Conservation (phyloP, 2,113 vertebrate species). For the Onychostoma macrolepis region DNA sequence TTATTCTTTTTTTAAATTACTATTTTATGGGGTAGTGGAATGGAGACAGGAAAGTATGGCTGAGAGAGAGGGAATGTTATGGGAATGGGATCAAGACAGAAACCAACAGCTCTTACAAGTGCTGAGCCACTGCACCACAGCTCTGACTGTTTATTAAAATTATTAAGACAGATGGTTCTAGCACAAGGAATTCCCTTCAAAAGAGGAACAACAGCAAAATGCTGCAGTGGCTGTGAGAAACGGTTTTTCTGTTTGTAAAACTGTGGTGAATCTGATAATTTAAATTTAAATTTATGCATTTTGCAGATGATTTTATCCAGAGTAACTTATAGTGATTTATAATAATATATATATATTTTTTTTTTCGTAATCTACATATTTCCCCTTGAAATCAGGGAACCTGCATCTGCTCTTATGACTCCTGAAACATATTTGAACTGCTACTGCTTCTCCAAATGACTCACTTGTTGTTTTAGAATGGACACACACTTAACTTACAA, state of each 20-base stretch:
- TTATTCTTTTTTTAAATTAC: not conserved
- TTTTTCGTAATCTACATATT: not conserved
- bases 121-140: not conserved
- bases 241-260: not conserved
- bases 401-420: not conserved
- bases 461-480: not conserved
- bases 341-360: too few species aligned
- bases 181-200: not conserved
- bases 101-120: not conserved
- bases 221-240: not conserved
- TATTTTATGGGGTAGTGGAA: not conserved
- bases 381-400: not conserved
- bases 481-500: not conserved
- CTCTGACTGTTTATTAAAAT: slow-evolving; percentile 1
- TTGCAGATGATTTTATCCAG: not conserved
- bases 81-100: not conserved
- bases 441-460: not conserved
- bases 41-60: not conserved
- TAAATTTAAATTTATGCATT: not conserved
- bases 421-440: not conserved
- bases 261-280: not conserved
- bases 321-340: not conserved
- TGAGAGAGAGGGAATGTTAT: not conserved
- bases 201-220: not conserved
- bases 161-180: not conserved